Evolutionary conservation across 2,888 invertebrate species (phyloP).

Genomic region (Eristalinus aeneus): DNA sequence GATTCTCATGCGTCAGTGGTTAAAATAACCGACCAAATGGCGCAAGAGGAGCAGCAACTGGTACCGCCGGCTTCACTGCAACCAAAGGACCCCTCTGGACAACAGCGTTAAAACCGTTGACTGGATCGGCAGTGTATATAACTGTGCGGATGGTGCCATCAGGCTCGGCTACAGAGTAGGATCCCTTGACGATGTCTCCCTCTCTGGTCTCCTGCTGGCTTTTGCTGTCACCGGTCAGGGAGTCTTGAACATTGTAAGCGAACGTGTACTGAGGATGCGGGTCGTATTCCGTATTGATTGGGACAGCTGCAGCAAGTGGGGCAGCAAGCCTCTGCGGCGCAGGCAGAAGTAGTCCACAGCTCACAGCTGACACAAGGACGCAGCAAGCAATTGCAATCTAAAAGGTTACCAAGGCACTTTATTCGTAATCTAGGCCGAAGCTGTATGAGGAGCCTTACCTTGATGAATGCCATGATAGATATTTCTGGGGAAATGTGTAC

Average conservation of each 20-base stretch:
- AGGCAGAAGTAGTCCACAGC: conserved; percentile 72
- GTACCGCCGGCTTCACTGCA: conserved; percentile 65
- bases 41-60: conserved; percentile 63
- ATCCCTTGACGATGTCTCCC: conserved; percentile 83
- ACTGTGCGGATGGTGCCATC: conserved; percentile 78
- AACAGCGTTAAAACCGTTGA: conserved; percentile 79
- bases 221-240: conserved; percentile 84
- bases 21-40: conserved; percentile 48
- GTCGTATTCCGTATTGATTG: conserved; percentile 74
- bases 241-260: conserved; percentile 86
- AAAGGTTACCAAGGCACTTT: background rate
- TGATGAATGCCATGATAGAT: conserved; percentile 53
- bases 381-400: conserved; percentile 73
- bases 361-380: conserved; percentile 68
- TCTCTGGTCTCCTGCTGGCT: conserved; percentile 83
- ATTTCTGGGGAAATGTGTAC: conserved; percentile 9
- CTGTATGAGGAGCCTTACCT: conserved; percentile 23
- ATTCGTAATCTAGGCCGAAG: background rate
- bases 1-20: background rate
- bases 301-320: conserved; percentile 71
- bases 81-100: conserved; percentile 83
- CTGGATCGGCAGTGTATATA: conserved; percentile 77
- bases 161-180: conserved; percentile 77
- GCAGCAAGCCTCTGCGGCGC: conserved; percentile 75
- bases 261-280: conserved; percentile 84